Evolutionary conservation across 2,113 vertebrate genomes (phyloP), one percentile per base, ranked within the genome.

Genomic region (Serilophus lunatus): DNA sequence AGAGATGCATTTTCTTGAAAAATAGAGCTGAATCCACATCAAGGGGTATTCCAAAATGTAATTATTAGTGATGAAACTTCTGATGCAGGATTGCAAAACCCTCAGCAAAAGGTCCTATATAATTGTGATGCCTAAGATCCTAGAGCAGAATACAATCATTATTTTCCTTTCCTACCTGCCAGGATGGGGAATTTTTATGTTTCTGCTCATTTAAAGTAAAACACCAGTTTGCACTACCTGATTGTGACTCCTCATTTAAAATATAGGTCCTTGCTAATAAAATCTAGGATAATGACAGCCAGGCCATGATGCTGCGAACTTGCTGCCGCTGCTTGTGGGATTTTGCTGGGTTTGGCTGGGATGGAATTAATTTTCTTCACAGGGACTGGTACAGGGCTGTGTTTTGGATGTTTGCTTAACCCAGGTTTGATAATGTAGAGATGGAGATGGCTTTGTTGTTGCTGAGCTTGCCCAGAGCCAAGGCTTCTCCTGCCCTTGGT

Each of bases 201-300:
- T 86, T 69, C 50, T 44, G 0, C 18, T 60, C 17, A 16, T 29
- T 68, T 84, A 19, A 53, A 64, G 9, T 22, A 60, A 78, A 72
- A 24, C 3, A 28, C 3, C 4, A 7, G 7, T 45, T 89, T 82
- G 13, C 28, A n/a, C 4, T n/a, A 25, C 4, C 18, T 50, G 12
- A 40, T 5, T 45, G 38, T 6, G 36, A 45, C 3, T 35, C 36
- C 17, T 61, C 38, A 13, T 13, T 44, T 20, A 22, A 42, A 49
- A 38, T 25, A 11, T 36, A 44, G 11, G 10, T 33, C 7, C 33
- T 36, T 42, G 2, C 6, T n/a, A 19, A 25, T 23, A 36, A 80
- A 74, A 47, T 1, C 42, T 24, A 1, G 42, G 18, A 2, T 7
- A 6, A 6, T 23, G 49, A 49, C 3, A 71, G 6, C 2, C n/a